Evolutionary conservation across 2,888 invertebrate genomes (phyloP).

Genomic region (Tillus elongatus): DNA sequence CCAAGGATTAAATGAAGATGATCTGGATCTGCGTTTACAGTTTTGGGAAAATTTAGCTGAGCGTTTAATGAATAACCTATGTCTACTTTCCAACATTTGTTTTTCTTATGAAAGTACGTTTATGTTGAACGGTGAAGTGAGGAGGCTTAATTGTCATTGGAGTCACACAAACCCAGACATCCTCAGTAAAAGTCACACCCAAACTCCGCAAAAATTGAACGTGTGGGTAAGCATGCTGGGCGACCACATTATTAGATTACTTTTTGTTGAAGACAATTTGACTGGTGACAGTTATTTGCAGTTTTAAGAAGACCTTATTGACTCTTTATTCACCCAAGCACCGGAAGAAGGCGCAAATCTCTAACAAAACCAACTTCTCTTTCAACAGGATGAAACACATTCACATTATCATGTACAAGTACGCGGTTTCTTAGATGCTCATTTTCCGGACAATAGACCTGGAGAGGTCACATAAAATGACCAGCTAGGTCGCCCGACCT

Average conservation of each 20-base stretch:
- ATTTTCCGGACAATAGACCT: too few species aligned
- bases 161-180: too few species aligned
- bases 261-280: slow-evolving; percentile 3
- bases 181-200: too few species aligned
- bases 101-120: too few species aligned
- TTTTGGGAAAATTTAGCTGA: too few species aligned
- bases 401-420: background rate
- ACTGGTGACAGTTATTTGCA: slow-evolving; percentile 3
- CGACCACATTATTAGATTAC: background rate
- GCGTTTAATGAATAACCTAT: too few species aligned
- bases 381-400: slow-evolving; percentile 1
- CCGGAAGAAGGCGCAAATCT: slow-evolving; percentile 2
- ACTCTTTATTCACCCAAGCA: slow-evolving; percentile 1
- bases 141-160: too few species aligned
- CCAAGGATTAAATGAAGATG: background rate
- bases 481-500: slow-evolving; percentile 1
- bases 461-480: too few species aligned
- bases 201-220: background rate
- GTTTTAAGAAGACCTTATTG: background rate
- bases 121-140: too few species aligned
- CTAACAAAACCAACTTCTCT: background rate
- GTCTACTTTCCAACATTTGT: too few species aligned
- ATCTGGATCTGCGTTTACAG: too few species aligned
- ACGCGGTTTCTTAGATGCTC: background rate
- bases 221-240: background rate